Percentiles rank a stretch among this genome's conserved stretches.
These are phyloP conservation scores for Acrobasis consociella DNA, from an alignment of 2,888 invertebrate species.

Conservation along the genomic window DNA sequence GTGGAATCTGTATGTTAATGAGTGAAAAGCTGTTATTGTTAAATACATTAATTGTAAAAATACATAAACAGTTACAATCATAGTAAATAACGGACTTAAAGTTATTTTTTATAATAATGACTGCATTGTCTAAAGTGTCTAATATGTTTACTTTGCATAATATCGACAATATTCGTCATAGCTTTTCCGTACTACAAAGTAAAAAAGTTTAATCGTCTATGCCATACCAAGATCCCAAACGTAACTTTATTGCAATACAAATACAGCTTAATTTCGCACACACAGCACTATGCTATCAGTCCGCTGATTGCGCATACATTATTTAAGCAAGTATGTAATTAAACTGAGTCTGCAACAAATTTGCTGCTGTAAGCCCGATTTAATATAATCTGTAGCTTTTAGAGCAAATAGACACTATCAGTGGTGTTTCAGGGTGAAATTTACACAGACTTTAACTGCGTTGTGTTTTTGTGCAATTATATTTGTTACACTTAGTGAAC, in stretches of 20 bases:
- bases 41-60: too few relatives aligned
- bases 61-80: too few relatives aligned
- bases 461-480: background rate
- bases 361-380: slow-evolving; percentile 34
- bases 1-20: too few relatives aligned
- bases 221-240: background rate
- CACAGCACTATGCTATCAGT: slow-evolving; percentile 13
- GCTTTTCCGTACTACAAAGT: background rate
- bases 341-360: slow-evolving; percentile 30
- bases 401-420: slow-evolving; percentile 30
- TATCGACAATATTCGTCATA: background rate
- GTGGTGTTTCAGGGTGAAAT: background rate
- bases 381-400: slow-evolving; percentile 32
- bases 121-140: too few relatives aligned
- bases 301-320: slow-evolving; percentile 40
- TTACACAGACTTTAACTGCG: background rate
- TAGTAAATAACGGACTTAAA: too few relatives aligned
- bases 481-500: too few relatives aligned
- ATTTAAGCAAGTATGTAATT: slow-evolving; percentile 38
- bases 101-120: too few relatives aligned
- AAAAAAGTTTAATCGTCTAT: background rate
- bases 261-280: slow-evolving; percentile 1
- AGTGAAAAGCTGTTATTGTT: too few relatives aligned
- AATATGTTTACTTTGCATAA: too few relatives aligned
- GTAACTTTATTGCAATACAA: background rate